Conservation (phyloP, 2,113 vertebrate genomes). For the Calyptommatus sinebrachiatus region DNA sequence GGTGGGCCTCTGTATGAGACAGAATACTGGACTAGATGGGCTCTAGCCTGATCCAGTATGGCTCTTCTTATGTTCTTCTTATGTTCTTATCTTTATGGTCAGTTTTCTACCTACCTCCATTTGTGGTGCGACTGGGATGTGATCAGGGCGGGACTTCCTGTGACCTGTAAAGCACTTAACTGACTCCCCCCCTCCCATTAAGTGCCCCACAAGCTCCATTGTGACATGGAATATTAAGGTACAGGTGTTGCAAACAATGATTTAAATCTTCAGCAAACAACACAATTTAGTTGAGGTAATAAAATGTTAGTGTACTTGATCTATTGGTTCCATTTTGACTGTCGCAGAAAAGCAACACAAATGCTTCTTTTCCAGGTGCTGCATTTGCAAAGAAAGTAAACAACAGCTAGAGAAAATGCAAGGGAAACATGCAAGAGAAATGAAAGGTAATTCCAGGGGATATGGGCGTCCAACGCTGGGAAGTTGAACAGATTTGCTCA, state of each 20-base stretch:
- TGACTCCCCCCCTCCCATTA: too few species aligned
- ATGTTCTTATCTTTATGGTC: too few species aligned
- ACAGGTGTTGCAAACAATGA: conserved; percentile 11
- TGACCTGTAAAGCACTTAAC: too few species aligned
- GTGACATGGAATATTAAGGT: neutral
- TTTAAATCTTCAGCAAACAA: neutral
- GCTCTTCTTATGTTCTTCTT: too few species aligned
- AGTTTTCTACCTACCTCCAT: too few species aligned
- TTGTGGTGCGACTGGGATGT: too few species aligned
- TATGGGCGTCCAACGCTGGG: neutral
- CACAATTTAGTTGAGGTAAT: neutral
- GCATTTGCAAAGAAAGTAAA: conserved; percentile 69
- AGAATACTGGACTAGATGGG: too few species aligned
- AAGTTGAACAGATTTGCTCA: neutral
- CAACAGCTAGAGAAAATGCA: conserved; percentile 65
- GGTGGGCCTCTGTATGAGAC: too few species aligned
- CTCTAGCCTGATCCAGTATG: too few species aligned
- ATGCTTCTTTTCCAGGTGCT: conserved; percentile 65
- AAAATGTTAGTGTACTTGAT: neutral
- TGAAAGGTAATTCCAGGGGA: conserved; percentile 55
- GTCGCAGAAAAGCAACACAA: too few species aligned
- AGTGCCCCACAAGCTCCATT: too few species aligned
- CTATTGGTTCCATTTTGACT: neutral
- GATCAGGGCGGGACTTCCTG: too few species aligned
- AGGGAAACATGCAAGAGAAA: conserved; percentile 54